Percentiles rank a stretch among this genome's conserved stretches.
Conservation (phyloP, 2,888 invertebrate species). For the Volucella zonaria region DNA sequence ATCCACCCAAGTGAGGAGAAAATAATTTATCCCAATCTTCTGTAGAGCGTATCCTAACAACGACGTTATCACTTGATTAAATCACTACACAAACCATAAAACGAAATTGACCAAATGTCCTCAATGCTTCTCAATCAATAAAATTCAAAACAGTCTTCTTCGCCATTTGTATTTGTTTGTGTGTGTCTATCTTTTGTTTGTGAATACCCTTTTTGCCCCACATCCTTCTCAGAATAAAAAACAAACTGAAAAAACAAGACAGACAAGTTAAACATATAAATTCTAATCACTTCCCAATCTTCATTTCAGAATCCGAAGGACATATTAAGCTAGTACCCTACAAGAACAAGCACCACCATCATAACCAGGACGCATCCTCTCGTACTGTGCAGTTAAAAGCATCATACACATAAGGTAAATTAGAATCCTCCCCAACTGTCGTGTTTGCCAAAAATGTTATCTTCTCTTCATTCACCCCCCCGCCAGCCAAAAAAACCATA, state of each 20-base stretch:
- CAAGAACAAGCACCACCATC: neutral
- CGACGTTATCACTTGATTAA: conserved; percentile 73
- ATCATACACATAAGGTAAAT: conserved; percentile 63
- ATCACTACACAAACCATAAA: conserved; percentile 70
- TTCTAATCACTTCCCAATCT: conserved; percentile 72
- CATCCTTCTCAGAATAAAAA: neutral
- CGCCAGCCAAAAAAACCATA: no score
- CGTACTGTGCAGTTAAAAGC: conserved; percentile 39
- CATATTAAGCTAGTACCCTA: conserved; percentile 42
- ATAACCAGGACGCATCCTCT: neutral
- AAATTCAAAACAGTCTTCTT: conserved; percentile 65
- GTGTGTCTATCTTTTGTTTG: conserved; percentile 7
- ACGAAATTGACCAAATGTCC: conserved; percentile 66
- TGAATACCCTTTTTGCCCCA: conserved; percentile 28
- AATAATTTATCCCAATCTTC: conserved; percentile 47
- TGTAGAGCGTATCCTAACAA: conserved; percentile 50
- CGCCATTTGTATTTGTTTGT: neutral
- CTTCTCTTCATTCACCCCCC: neutral
- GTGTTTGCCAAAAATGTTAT: conserved; percentile 54
- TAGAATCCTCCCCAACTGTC: conserved; percentile 19
- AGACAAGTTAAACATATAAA: conserved; percentile 51
- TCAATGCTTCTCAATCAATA: conserved; percentile 65
- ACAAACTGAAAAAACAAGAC: conserved; percentile 8
- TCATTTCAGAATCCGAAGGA: conserved; percentile 65
- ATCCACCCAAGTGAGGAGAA: conserved; percentile 21